Conservation (phyloP, 1,140 invertebrate species). For the Chironomus striatipennis region DNA sequence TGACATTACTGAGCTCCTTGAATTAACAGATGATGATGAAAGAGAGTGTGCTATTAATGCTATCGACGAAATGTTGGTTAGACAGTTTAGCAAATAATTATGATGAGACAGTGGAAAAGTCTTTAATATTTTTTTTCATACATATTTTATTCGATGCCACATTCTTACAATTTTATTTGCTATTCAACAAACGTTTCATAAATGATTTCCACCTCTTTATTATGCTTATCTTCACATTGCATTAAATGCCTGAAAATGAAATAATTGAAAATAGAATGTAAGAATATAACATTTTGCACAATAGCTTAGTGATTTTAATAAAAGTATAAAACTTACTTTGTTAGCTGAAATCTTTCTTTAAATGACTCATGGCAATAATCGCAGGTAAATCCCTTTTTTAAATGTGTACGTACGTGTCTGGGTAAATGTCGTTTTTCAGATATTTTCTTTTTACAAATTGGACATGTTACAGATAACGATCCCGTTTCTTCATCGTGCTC, state of each 20-base stretch:
- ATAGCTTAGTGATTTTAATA: neutral
- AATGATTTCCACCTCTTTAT: neutral
- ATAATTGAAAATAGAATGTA: neutral
- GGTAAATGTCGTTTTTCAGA: neutral
- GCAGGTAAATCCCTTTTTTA: neutral
- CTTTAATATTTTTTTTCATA: neutral
- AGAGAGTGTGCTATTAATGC: neutral
- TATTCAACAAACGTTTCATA: conserved; percentile 15
- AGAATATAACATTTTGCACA: neutral
- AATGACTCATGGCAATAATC: neutral
- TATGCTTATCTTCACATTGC: neutral
- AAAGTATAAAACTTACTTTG: conserved; percentile 18
- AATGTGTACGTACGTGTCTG: neutral
- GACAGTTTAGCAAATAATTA: neutral
- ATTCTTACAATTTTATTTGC: neutral
- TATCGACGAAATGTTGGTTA: neutral
- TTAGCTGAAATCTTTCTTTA: conserved; percentile 1
- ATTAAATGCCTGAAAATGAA: neutral
- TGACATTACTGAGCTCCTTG: neutral
- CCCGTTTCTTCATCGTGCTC: neutral
- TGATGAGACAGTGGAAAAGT: neutral
- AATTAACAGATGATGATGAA: neutral
- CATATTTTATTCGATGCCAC: no score
- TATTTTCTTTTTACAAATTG: neutral
- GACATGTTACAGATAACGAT: neutral